These are phyloP conservation scores for Stichopus horrens DNA, from an alignment of 53 echinoderm and acorn worm genomes.

Conservation along the genomic window DNA sequence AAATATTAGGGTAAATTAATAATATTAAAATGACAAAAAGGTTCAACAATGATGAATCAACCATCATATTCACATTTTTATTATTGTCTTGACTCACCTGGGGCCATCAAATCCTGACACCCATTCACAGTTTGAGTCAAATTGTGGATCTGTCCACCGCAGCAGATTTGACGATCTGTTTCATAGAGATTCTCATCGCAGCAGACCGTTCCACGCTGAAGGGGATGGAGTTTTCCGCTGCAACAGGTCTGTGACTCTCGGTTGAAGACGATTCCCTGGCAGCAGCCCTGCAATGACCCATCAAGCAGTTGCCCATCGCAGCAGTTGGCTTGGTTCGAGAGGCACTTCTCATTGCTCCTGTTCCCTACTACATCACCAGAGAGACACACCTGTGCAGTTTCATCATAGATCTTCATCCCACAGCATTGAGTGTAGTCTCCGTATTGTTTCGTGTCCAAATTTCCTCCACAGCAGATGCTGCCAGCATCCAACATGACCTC, in stretches of 20 bases:
- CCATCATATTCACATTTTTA: too few relatives aligned
- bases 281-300: neutral
- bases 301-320: neutral
- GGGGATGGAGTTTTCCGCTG: conserved; percentile 56
- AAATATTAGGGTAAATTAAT: too few relatives aligned
- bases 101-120: neutral
- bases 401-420: neutral
- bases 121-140: neutral
- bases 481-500: neutral
- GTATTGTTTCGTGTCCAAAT: neutral
- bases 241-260: conserved; percentile 57
- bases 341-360: neutral
- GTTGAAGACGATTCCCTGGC: neutral
- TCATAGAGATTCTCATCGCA: conserved; percentile 59
- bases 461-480: conserved; percentile 9
- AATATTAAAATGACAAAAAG: too few relatives aligned
- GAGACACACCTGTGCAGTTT: neutral
- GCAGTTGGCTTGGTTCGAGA: neutral
- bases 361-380: neutral
- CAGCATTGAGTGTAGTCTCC: conserved; percentile 9
- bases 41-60: too few relatives aligned
- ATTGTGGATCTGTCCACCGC: conserved; percentile 29
- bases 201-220: conserved; percentile 46
- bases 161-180: conserved; percentile 56
- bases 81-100: too few relatives aligned